Percentiles rank a stretch among this genome's conserved stretches.
These are phyloP conservation scores for Carcharodon carcharias DNA, from an alignment of 2,797 vertebrate species.

Conservation along the genomic window DNA sequence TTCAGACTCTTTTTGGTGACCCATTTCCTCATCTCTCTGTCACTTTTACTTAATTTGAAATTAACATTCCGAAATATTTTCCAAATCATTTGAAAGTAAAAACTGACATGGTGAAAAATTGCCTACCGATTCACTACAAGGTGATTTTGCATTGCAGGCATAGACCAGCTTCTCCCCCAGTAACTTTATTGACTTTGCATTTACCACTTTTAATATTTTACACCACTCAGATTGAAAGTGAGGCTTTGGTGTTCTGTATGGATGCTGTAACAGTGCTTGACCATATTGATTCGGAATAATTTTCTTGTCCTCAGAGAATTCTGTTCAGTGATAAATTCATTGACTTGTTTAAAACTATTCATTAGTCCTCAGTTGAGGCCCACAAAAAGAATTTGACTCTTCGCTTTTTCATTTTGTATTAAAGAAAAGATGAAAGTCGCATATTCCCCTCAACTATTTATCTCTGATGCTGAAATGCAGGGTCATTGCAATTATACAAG, in stretches of 20 bases:
- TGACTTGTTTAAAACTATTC: neutral
- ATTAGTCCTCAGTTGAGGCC: neutral
- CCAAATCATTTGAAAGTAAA: no score
- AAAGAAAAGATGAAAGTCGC: neutral
- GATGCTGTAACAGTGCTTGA: neutral
- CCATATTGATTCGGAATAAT: neutral
- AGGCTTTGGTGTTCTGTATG: neutral
- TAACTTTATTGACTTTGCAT: neutral
- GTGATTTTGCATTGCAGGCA: no score
- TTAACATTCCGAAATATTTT: no score
- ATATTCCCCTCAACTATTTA: neutral
- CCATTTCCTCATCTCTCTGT: no score
- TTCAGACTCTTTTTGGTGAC: no score
- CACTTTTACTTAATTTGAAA: no score
- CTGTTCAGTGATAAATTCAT: neutral
- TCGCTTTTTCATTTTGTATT: neutral
- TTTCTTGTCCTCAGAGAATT: neutral
- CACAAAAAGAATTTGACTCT: neutral
- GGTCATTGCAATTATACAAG: neutral
- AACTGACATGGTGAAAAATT: no score
- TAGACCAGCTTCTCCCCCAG: no score
- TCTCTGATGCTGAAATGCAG: neutral
- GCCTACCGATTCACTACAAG: no score
- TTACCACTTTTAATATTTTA: neutral
- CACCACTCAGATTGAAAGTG: conserved; percentile 5